phyloP scores from a whole-genome alignment of 2,113 vertebrate species.

The Leucosticte australis region DNA sequence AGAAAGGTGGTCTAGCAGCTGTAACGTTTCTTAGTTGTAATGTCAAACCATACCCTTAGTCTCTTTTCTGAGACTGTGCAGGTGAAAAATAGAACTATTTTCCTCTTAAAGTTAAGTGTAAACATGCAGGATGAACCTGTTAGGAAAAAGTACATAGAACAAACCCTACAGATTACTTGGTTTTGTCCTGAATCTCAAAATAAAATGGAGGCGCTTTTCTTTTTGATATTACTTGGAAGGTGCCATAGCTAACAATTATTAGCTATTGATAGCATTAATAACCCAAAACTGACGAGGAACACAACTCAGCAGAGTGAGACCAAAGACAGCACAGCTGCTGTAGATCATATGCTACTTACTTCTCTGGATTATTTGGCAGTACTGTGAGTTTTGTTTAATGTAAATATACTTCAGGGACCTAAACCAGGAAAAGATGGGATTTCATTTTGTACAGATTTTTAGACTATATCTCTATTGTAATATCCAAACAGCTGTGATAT shows the following conservation, averaged over 20 bases:
- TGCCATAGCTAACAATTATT: not conserved
- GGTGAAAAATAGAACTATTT: not conserved
- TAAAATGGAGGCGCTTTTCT: not conserved
- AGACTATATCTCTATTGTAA: not conserved
- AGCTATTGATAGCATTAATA: not conserved
- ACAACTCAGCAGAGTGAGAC: not conserved
- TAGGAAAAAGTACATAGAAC: not conserved
- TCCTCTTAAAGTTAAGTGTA: not conserved
- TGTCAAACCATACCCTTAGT: not conserved
- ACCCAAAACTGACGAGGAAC: not conserved
- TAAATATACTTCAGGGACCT: slow-evolving; percentile 44
- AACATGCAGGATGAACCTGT: not conserved
- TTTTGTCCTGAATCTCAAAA: not conserved
- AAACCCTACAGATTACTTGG: not conserved
- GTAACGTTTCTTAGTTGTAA: not conserved
- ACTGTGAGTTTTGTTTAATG: slow-evolving; percentile 25
- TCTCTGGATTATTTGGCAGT: slow-evolving; percentile 37
- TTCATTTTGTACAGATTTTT: slow-evolving; percentile 17
- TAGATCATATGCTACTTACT: slow-evolving; percentile 29
- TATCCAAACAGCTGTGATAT: slow-evolving; percentile 33
- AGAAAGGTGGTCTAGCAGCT: not conserved
- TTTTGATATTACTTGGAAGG: not conserved
- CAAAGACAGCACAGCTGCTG: slow-evolving; percentile 37
- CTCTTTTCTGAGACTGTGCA: not conserved
- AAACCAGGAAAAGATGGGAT: slow-evolving; percentile 32